Evolutionary conservation across 2,888 invertebrate genomes (phyloP), one percentile per base, ranked within the genome.

Genomic region (Tiliacea citrago): DNA sequence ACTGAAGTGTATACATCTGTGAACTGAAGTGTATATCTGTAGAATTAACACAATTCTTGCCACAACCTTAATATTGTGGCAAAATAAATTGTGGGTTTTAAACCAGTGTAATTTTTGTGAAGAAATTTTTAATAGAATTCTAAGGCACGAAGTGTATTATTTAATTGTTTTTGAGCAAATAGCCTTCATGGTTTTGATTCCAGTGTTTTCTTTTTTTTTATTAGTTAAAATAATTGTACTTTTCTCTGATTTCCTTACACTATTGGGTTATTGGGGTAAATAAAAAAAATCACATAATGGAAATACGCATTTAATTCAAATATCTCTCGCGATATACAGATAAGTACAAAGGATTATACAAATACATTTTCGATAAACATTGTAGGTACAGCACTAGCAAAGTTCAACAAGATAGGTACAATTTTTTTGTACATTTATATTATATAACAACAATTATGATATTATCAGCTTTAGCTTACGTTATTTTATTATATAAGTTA

Each of bases 301-400:
- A 88, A 92, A 92, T 93, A 93, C 90, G 90, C 92, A 90, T 94
- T 93, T 95, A 92, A 90, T 94, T 91, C 79, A 86, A 88, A 91
- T 90, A 90, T 90, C 73, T 73, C 69, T 82, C 87, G 62, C 74
- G 80, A 90, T 93, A 95, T 92, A 93, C 92, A 94, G 89, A 94
- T 93, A 94, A 94, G 94, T 95, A 95, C 94, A 92, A 92, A 92
- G 75, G 74, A 73, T 87, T 74, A 84, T 86, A 84, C 82, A 86
- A 74, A 79, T 83, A 83, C 63, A 74, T 79, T 78, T 63, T 82
- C 62, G 60, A 74, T 73, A 73, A 61, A 81, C 29, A 80, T 7
- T 47, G 72, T 75, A 87, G 63, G 73, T 75, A 87, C 61, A 81
- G 47, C 86, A 77, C 89, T 92, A 92, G 91, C 90, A 91, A 90